Evolutionary conservation across 2,113 vertebrate species (phyloP), one percentile per base, ranked within the genome.

Genomic region (Pedionomus torquatus): DNA sequence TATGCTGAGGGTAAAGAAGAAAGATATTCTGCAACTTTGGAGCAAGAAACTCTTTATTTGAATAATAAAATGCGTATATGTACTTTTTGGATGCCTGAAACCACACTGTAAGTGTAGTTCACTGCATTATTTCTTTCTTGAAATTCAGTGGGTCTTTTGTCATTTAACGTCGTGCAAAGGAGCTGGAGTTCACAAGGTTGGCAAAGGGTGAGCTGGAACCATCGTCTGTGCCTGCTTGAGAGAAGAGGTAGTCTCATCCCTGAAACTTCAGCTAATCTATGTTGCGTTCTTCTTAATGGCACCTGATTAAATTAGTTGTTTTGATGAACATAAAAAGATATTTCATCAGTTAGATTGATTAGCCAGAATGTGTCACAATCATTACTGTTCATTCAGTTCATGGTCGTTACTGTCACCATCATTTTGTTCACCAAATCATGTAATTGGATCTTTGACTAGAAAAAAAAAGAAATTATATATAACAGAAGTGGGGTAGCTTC

Each of bases 61-160:
- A 66, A 52, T 78, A 75, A 61, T 60, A 61, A 70, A 54, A 61
- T n/a, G 18, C 18, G 11, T 31, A 13, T 10, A 1, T 58, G 3
- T 35, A 6, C 31, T 37, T 80, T 81, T 69, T 4, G 60, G 74
- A 57, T 86, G 17, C 12, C 12, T 60, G 33, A 76, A 88, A n/a
- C 14, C 4, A 8, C 0, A 0, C 55, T 87, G 37, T 52, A 1
- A 64, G 28, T 83, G 9, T 13, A 57, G 28, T 46, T 90, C 37
- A 21, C 65, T 0, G 4, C 5, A 1, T 54, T 49, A 9, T 35
- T 46, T 71, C 21, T 66, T 82, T 43, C 55, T 77, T 60, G 66
- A 43, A 31, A 52, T 88, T 77, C 44, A 48, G 0, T 61, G 37
- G 5, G 5, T 72, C 24, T 75, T n/a, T 43, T 43, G 25, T 39